Base-by-base conservation (phyloP, 2,113 vertebrate genomes). In the Cyrtonyx montezumae region DNA sequence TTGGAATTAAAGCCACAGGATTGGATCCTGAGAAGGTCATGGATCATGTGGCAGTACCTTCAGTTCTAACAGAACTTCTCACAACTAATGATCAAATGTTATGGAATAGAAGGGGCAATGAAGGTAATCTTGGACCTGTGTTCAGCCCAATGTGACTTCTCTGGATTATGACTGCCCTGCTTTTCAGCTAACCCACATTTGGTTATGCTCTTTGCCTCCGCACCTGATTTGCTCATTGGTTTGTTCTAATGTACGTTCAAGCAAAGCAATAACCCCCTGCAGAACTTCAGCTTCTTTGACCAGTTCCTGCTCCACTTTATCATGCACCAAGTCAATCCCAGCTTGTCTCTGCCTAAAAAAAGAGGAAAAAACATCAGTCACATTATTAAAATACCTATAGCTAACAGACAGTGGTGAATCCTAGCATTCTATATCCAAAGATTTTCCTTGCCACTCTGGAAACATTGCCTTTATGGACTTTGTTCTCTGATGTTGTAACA, bases 181-280 rank as follows among this genome's bases (percentile, higher is more conserved):
- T 74, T 77, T 45, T 79, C 37, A 74, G 18, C 49, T 87, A 59
- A 58, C 58, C 75, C 32, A 36, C 19, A 22, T 68, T 67, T 65
- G 49, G 32, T 83, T 87, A 53, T 0, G 3, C 25, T 51, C 32
- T 85, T 87, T 22, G 15, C 18, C 22, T 73, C 48, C 48, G 32
- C 53, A 99, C 99, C 99, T 97, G 94, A 99, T 98, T 97, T 99
- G 99, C 91, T 99, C 99, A 0, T 90, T 92, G 12, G 97, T 97
- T 96, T 99, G 98, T 91, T 99, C 98, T 65, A 97, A 8, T 2
- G 98, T 98, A 30, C 83, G 97, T 79, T 97, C 96, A 70, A 99
- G 97, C 79, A 99, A 95, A 37, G 96, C 86, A 18, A 89, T 91
- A 62, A 98, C 96, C 1, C 97, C 98, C 56, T 97, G 97, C 8